Conservation (phyloP, 1,140 invertebrate species). For the Ylistrum balloti region DNA sequence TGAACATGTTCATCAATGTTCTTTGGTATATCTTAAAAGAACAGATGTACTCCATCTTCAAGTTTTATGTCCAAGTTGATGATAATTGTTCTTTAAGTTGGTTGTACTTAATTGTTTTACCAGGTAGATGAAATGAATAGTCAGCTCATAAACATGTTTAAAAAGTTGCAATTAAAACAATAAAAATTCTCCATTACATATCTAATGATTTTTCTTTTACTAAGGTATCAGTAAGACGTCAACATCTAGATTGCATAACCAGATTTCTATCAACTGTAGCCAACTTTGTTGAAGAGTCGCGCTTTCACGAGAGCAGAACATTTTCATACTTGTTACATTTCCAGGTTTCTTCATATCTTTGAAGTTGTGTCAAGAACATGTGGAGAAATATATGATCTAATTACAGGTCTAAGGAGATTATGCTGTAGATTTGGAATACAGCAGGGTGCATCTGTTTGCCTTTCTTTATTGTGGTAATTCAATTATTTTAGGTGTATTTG, state of each 20-base stretch:
- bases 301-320: neutral
- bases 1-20: too few relatives aligned
- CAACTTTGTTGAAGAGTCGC: neutral
- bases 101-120: too few relatives aligned
- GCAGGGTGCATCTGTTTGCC: neutral
- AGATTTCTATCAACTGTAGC: neutral
- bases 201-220: too few relatives aligned
- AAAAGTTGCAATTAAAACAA: too few relatives aligned
- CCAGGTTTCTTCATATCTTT: neutral
- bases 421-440: neutral
- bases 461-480: neutral
- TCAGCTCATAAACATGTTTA: too few relatives aligned
- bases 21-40: too few relatives aligned
- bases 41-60: too few relatives aligned
- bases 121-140: too few relatives aligned
- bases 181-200: too few relatives aligned
- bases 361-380: neutral
- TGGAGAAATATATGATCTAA: neutral
- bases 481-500: neutral
- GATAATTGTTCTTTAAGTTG: too few relatives aligned
- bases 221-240: neutral
- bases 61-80: too few relatives aligned
- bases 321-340: neutral
- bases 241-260: neutral
- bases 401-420: constrained; percentile 8